Conservation (phyloP, 1,140 invertebrate genomes). For the Nephotettix cincticeps region DNA sequence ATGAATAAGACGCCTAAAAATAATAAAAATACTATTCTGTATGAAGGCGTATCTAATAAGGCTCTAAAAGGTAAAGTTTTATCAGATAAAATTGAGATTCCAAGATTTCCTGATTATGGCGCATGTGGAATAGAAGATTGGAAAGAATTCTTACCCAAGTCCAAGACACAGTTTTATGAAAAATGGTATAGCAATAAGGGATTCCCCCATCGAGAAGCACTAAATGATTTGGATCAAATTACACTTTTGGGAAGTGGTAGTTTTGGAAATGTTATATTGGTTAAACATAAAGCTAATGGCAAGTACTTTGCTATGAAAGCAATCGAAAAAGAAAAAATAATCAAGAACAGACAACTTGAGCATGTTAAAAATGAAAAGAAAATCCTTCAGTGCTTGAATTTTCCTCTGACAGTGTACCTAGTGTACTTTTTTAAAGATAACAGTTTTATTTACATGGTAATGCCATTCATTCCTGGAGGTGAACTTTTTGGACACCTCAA, state of each 20-base stretch:
- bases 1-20: too few relatives aligned
- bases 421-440: slow-evolving; percentile 86
- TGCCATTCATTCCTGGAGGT: slow-evolving; percentile 79
- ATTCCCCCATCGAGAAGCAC: too few relatives aligned
- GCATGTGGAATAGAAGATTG: too few relatives aligned
- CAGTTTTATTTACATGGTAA: slow-evolving; percentile 78
- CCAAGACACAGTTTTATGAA: too few relatives aligned
- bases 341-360: slow-evolving; percentile 81
- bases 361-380: slow-evolving; percentile 86
- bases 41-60: too few relatives aligned
- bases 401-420: slow-evolving; percentile 81
- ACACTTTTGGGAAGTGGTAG: slow-evolving; percentile 88
- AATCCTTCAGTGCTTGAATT: slow-evolving; percentile 75
- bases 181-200: too few relatives aligned
- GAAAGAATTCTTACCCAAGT: too few relatives aligned
- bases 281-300: slow-evolving; percentile 56
- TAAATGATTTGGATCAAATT: too few relatives aligned
- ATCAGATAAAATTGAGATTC: too few relatives aligned
- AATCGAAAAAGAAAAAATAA: slow-evolving; percentile 82
- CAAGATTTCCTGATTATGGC: too few relatives aligned
- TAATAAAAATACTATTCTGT: too few relatives aligned
- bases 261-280: slow-evolving; percentile 85
- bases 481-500: slow-evolving; percentile 81
- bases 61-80: too few relatives aligned
- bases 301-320: slow-evolving; percentile 88